These are phyloP conservation scores for Coilia nasus DNA, from an alignment of 2,797 vertebrate species.

Conservation along the genomic window DNA sequence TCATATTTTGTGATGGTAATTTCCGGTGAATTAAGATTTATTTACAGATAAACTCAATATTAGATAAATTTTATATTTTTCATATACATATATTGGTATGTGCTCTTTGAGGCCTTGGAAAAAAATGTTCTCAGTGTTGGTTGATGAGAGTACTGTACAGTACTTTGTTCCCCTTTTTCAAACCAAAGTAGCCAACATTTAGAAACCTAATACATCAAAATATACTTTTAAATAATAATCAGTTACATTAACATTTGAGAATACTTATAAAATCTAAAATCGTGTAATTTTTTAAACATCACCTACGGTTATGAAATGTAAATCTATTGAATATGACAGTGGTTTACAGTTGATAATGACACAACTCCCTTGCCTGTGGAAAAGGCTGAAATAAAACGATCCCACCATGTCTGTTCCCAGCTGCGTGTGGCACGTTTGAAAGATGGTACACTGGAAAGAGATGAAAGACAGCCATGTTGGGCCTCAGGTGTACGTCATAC, in stretches of 20 bases:
- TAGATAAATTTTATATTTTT: conserved; percentile 51
- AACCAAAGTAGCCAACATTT: conserved; percentile 70
- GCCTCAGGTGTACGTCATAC: conserved; percentile 33
- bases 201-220: conserved; percentile 81
- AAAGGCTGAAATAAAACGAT: conserved; percentile 22
- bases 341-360: conserved; percentile 43
- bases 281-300: conserved; percentile 74
- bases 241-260: conserved; percentile 78
- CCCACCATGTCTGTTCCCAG: conserved; percentile 37
- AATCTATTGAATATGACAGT: conserved; percentile 77
- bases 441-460: conserved; percentile 33
- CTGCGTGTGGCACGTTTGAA: conserved; percentile 34
- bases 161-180: conserved; percentile 59
- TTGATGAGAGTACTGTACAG: conserved; percentile 46
- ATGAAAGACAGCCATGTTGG: conserved; percentile 33
- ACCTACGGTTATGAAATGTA: conserved; percentile 79
- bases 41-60: conserved; percentile 26
- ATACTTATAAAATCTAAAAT: conserved; percentile 80
- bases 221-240: conserved; percentile 81
- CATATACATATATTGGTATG: conserved; percentile 60
- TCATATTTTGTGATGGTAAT: conserved; percentile 65
- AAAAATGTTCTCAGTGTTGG: conserved; percentile 58
- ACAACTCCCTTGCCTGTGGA: background rate
- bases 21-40: conserved; percentile 28
- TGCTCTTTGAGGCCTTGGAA: conserved; percentile 75